These are phyloP conservation scores for Craseonycteris thonglongyai DNA, from an alignment of 2,113 vertebrate species.

Conservation along the genomic window DNA sequence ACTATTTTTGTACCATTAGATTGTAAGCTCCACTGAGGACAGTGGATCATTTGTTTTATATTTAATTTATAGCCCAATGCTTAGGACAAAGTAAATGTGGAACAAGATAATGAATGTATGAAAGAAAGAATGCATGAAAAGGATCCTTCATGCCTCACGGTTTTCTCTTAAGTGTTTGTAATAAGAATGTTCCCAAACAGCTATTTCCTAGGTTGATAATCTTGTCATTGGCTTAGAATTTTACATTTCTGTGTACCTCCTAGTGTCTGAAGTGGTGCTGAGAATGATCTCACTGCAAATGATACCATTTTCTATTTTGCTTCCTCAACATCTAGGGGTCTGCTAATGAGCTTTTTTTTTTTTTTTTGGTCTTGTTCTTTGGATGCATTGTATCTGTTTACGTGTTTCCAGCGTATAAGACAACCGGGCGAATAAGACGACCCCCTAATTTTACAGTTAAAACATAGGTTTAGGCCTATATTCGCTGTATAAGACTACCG, in stretches of 20 bases:
- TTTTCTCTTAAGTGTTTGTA: neutral
- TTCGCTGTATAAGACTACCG: too few species aligned
- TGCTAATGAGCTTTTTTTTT: neutral
- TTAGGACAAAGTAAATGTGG: neutral
- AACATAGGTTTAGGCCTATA: too few species aligned
- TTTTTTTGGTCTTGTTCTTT: neutral
- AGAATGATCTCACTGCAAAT: neutral
- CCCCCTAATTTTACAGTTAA: too few species aligned
- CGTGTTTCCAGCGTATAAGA: too few species aligned
- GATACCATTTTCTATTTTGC: neutral
- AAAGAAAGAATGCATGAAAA: conserved; percentile 8
- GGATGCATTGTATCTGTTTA: neutral
- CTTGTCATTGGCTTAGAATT: conserved; percentile 11
- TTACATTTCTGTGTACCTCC: neutral
- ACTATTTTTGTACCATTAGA: neutral
- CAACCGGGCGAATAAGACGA: too few species aligned
- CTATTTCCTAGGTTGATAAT: neutral
- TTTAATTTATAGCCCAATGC: neutral
- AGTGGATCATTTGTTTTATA: conserved; percentile 2
- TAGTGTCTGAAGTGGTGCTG: neutral
- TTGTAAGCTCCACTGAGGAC: neutral
- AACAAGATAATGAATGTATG: neutral
- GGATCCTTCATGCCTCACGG: neutral
- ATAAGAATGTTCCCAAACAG: neutral
- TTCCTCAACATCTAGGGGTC: neutral